Conservation (phyloP, 1,140 invertebrate genomes). For the Adelges cooleyi region DNA sequence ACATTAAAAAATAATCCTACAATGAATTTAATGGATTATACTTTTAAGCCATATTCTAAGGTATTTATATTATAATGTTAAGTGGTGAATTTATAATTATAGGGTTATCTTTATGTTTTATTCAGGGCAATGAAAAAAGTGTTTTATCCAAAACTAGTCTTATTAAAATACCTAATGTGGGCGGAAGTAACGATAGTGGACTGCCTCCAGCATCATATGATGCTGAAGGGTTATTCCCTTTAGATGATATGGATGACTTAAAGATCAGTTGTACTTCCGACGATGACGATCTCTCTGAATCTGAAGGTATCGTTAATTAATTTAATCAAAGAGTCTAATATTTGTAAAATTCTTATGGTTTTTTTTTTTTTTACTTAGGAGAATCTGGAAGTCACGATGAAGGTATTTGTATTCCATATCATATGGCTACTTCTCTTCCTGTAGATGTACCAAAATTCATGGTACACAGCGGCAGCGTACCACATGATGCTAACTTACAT, state of each 20-base stretch:
- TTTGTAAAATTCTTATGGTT: neutral
- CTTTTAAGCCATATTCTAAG: neutral
- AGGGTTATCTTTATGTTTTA: neutral
- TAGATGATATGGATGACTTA: slow-evolving; percentile 42
- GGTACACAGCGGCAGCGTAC: neutral
- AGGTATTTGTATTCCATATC: slow-evolving; percentile 14
- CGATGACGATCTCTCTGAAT: slow-evolving; percentile 41
- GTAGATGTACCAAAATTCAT: slow-evolving; percentile 9
- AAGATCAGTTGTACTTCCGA: slow-evolving; percentile 34
- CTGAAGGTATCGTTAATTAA: slow-evolving; percentile 38
- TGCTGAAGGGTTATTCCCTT: slow-evolving; percentile 42
- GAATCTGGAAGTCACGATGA: slow-evolving; percentile 22
- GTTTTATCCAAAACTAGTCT: neutral
- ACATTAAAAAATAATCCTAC: slow-evolving; percentile 15
- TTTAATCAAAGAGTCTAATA: no score
- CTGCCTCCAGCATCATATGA: slow-evolving; percentile 38
- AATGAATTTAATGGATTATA: slow-evolving; percentile 20
- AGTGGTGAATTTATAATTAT: neutral
- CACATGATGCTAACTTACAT: slow-evolving; percentile 7
- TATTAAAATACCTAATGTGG: neutral
- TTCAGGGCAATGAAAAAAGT: slow-evolving; percentile 14
- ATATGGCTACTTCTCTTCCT: neutral
- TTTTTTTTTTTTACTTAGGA: neutral
- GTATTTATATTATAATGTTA: slow-evolving; percentile 19
- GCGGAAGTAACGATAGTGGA: slow-evolving; percentile 11